phyloP scores from a whole-genome alignment of 2,888 invertebrate species.

The Polia nebulosa region DNA sequence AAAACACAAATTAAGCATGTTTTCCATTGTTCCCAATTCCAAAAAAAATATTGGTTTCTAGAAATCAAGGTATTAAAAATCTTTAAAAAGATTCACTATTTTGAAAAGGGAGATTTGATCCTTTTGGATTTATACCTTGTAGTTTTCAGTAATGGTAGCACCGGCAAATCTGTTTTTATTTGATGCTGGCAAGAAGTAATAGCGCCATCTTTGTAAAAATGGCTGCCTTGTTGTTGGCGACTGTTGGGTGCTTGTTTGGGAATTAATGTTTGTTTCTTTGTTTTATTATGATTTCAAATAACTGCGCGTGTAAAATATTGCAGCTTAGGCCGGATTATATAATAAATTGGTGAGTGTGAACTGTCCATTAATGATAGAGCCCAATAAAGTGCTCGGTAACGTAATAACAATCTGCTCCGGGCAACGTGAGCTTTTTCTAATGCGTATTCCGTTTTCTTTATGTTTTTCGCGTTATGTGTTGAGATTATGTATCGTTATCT shows the following conservation, averaged over 20 bases:
- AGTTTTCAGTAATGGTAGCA: constrained; percentile 47
- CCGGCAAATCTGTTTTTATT: constrained; percentile 14
- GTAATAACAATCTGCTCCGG: constrained; percentile 70
- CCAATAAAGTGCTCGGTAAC: constrained; percentile 58
- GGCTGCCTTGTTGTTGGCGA: constrained; percentile 90
- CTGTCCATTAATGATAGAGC: constrained; percentile 21
- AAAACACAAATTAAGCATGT: no score
- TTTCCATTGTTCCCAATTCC: neutral
- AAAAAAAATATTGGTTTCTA: neutral
- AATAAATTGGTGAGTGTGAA: constrained; percentile 79
- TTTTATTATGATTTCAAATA: constrained; percentile 80
- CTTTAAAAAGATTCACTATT: neutral
- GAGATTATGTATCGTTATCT: constrained; percentile 27
- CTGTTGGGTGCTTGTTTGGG: constrained; percentile 88
- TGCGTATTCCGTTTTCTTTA: constrained; percentile 61
- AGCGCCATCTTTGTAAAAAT: constrained; percentile 86
- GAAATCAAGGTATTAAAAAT: neutral
- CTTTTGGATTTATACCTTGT: neutral
- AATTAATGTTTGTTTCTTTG: constrained; percentile 86
- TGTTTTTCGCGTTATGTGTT: constrained; percentile 35
- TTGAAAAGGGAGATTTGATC: neutral
- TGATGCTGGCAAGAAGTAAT: constrained; percentile 64
- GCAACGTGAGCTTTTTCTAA: constrained; percentile 84
- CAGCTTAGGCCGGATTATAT: constrained; percentile 71
- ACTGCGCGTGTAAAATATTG: constrained; percentile 73